These are phyloP conservation scores for Miniopterus natalensis DNA, from an alignment of 2,113 vertebrate genomes.

Conservation along the genomic window DNA sequence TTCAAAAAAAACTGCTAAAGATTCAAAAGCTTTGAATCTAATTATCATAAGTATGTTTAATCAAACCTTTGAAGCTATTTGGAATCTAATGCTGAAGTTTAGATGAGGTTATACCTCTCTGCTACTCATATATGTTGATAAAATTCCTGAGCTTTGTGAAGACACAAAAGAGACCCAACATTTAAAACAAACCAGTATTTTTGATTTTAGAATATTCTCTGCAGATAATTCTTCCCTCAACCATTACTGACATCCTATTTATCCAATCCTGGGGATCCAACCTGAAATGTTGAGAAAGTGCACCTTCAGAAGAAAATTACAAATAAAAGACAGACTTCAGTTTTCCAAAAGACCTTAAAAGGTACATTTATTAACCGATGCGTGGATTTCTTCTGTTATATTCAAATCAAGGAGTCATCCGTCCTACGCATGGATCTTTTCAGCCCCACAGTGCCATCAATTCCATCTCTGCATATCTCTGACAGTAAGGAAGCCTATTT, in stretches of 20 bases:
- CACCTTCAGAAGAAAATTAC: not conserved
- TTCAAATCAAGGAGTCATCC: conserved; percentile 19
- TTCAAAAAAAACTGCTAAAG: conserved; percentile 81
- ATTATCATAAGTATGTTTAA: conserved; percentile 88
- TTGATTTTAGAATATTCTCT: conserved; percentile 19
- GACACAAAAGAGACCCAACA: conserved; percentile 4
- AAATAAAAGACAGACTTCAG: not conserved
- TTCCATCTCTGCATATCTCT: not conserved
- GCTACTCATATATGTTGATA: conserved; percentile 64
- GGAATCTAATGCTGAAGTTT: conserved; percentile 70
- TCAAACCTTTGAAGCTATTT: conserved; percentile 86
- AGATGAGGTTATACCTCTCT: conserved; percentile 81
- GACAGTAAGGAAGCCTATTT: conserved; percentile 44
- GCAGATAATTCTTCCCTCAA: conserved; percentile 47
- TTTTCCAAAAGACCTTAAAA: conserved; percentile 32
- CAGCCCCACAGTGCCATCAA: not conserved
- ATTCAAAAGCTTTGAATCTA: conserved; percentile 85
- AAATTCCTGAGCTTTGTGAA: conserved; percentile 56
- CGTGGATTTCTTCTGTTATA: not conserved
- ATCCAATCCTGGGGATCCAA: conserved; percentile 15
- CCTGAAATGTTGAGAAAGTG: not conserved
- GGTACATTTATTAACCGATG: conserved; percentile 33
- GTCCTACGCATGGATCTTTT: not conserved
- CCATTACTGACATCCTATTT: not conserved
- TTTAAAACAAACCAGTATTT: conserved; percentile 68